A percentile compares a stretch with the other conserved stretches of the same genome.
Conservation (phyloP, 2,113 vertebrate species). For the Dromas ardeola region DNA sequence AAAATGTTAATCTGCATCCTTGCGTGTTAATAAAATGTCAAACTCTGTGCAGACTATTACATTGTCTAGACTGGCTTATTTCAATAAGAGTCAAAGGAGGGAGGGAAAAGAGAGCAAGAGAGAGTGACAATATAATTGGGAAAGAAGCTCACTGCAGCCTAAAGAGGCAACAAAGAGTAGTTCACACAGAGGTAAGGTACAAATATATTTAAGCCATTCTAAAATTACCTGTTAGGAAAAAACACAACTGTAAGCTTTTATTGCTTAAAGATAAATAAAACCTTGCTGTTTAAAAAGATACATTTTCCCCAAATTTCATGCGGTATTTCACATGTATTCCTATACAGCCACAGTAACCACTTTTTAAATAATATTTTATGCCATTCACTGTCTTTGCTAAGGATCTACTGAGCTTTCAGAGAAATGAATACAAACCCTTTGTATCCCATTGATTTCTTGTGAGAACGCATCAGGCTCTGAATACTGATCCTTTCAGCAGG, state of each 20-base stretch:
- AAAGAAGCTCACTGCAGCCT: background rate
- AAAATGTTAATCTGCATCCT: background rate
- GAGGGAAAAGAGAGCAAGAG: background rate
- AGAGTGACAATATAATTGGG: background rate
- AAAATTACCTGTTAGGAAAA: background rate
- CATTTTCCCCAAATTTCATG: background rate
- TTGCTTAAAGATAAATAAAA: background rate
- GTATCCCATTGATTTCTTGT: background rate
- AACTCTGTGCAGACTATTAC: background rate
- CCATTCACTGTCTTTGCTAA: background rate
- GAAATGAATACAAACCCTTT: background rate
- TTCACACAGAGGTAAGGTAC: background rate
- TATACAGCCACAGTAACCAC: background rate
- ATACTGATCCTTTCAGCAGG: conserved; percentile 11
- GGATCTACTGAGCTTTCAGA: background rate
- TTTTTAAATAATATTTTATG: background rate
- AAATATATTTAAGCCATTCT: background rate
- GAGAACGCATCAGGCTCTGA: background rate
- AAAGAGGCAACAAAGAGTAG: background rate
- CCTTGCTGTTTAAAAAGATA: background rate
- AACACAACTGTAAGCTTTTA: background rate
- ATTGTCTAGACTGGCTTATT: background rate
- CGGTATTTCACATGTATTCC: background rate
- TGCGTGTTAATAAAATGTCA: background rate
- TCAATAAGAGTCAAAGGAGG: background rate